These are phyloP conservation scores for Tichodroma muraria DNA, from an alignment of 2,113 vertebrate species.

Conservation along the genomic window DNA sequence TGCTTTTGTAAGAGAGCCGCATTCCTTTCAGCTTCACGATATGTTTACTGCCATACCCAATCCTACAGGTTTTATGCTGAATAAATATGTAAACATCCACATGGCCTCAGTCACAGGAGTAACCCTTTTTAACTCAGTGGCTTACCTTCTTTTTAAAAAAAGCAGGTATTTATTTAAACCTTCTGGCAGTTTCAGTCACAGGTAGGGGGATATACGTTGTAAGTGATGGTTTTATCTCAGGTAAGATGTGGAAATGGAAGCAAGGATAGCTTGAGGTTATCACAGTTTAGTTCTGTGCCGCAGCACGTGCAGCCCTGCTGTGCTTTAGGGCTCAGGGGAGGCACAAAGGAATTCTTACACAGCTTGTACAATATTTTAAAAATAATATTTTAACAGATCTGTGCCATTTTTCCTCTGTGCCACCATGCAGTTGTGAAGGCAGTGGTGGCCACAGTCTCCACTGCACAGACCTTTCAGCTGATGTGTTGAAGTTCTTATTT, in stretches of 20 bases:
- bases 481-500: background rate
- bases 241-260: background rate
- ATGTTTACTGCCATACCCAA: background rate
- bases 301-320: background rate
- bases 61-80: background rate
- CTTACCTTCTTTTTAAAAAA: background rate
- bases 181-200: background rate
- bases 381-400: background rate
- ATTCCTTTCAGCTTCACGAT: background rate
- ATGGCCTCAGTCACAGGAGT: background rate
- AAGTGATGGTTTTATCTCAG: background rate
- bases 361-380: background rate
- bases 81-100: background rate
- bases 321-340: background rate
- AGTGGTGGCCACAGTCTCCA: rapidly evolving
- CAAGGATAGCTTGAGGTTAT: background rate
- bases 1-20: background rate
- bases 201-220: background rate
- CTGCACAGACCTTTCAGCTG: background rate
- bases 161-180: background rate
- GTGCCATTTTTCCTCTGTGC: background rate
- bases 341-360: background rate
- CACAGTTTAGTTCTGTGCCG: background rate
- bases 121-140: background rate
- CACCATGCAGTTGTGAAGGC: background rate